A percentile compares a stretch with the other conserved stretches of the same genome.
phyloP scores from a whole-genome alignment of 1,140 invertebrate genomes.

The Drosophila burlai region DNA sequence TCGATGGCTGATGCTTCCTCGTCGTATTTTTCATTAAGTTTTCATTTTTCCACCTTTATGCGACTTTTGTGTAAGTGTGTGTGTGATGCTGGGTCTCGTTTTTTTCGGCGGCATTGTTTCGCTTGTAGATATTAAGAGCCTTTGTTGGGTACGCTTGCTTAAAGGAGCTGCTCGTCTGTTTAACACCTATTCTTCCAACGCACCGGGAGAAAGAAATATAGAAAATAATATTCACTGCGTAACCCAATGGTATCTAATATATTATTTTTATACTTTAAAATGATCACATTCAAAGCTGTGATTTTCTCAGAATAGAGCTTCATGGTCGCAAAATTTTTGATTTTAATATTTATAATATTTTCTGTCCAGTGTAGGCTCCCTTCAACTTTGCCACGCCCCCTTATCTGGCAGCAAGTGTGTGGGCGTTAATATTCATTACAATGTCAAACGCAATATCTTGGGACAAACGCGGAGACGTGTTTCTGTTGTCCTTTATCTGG shows the following conservation, averaged over 20 bases:
- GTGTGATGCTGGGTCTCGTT: slow-evolving; percentile 16
- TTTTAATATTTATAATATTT: not conserved
- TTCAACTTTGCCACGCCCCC: slow-evolving; percentile 4
- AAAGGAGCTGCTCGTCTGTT: slow-evolving; percentile 8
- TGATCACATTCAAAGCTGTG: too few relatives aligned
- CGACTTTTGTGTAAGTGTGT: slow-evolving; percentile 1
- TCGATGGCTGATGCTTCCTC: not conserved
- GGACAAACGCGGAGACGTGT: slow-evolving; percentile 25
- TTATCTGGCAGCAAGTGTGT: slow-evolving; percentile 23
- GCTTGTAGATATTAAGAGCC: slow-evolving; percentile 45
- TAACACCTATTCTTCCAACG: slow-evolving; percentile 7
- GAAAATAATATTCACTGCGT: too few relatives aligned
- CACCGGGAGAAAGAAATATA: not conserved
- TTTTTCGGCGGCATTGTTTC: slow-evolving; percentile 38
- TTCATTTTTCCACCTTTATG: slow-evolving; percentile 18
- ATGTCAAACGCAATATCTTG: slow-evolving; percentile 59
- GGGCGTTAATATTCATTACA: slow-evolving; percentile 68
- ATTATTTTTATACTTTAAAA: too few relatives aligned
- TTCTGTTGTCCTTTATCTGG: slow-evolving; percentile 15
- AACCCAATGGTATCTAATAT: too few relatives aligned
- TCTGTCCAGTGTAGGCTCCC: not conserved
- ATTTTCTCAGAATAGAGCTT: too few relatives aligned
- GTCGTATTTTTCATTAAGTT: slow-evolving; percentile 27
- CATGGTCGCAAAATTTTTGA: too few relatives aligned
- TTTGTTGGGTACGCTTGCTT: slow-evolving; percentile 36